Base-by-base conservation (phyloP, 2,797 vertebrate genomes). In the Poecile montanus region DNA sequence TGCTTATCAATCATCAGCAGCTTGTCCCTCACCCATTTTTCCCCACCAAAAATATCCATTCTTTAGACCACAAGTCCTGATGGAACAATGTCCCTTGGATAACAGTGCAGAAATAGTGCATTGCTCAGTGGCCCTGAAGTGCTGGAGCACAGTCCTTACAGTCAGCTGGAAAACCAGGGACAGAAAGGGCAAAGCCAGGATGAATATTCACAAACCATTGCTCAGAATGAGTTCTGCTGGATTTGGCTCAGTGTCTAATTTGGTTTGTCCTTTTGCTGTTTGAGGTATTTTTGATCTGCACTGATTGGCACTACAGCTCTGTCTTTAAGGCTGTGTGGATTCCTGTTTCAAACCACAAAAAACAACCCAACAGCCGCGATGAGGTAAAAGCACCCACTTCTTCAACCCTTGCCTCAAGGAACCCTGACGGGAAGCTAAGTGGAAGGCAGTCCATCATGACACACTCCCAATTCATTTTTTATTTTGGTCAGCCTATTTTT, bases 41-140 rank as follows among this genome's bases (percentile, higher is more conserved):
- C 44, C 4, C 3, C 1, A 3, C 3, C 2, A 21, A 56, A 42
- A 51, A 44, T 13, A 29, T 7, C 10, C 1, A 4, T 56, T 36
- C 11, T 56, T 86, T 48, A 18, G 4, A 19, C 47, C 73, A 16
- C 19, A 6, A 68, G 11, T 32, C 29, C 17, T 66, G 34, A 65
- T 62, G 11, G 45, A 85, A 30, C 23, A 30, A 13, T 9, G 3
- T 68, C 17, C 23, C 21, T 30, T 29, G 44, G 21, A 42, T 56
- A 62, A 9, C 26, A 19, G 7, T 11, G 13, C 54, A 85, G 40
- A 38, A 91, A 75, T 12, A 56, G 32, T 54, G 18, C 15, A n/a
- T 34, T 44, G 20, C 26, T 54, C 19, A 15, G 22, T 26, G 19
- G 29, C n/a, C 58, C 62, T 50, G 25, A 38, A 53, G 21, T 70